Base-by-base conservation (phyloP, 2,888 invertebrate species). In the Hypercompe scribonia region DNA sequence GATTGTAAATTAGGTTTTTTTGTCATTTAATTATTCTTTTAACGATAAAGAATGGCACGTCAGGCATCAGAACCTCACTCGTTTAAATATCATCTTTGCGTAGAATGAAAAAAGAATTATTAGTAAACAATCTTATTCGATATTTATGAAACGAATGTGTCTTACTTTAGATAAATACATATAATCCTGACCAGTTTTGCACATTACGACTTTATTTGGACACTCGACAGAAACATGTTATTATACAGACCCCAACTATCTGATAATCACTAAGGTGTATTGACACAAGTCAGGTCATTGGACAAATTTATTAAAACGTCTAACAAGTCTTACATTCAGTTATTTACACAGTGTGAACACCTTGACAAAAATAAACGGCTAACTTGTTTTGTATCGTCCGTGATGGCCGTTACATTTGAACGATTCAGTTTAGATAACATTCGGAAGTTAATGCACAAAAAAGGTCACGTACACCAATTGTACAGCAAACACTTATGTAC, bases 341-440 rank as follows among this genome's bases (percentile, higher is more conserved):
- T 34, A 21, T 54, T 34, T 68, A 31, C 46, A 34, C 34, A 36
- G 10, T 63, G 11, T 21, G 54, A 2, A 64, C 11, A 61, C 74
- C 68, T 65, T 34, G 42, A 74, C 46, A 63, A 65, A 54, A 65
- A 54, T 61, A 58, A 71, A 36, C 54, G 65, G 13, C 33, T 42
- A 65, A 71, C 79, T 83, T 72, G 72, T 72, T 76, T 74, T 76
- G 81, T 82, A 76, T 74, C 65, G 68, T 68, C 76, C 79, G 69
- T 76, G 84, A 84, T 68, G 84, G 80, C 73, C 77, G 84, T 83
- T 81, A 84, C 83, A 79, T 81, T 82, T 82, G 81, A 84, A 70
- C 73, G 84, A 81, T 84, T 84, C 79, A 71, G 65, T 73, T 65
- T 39, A 78, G 84, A 82, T 83, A 80, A 15, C 75, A 64, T 78